Conservation (phyloP, 2,797 vertebrate genomes). For the Notolabrus celidotus region DNA sequence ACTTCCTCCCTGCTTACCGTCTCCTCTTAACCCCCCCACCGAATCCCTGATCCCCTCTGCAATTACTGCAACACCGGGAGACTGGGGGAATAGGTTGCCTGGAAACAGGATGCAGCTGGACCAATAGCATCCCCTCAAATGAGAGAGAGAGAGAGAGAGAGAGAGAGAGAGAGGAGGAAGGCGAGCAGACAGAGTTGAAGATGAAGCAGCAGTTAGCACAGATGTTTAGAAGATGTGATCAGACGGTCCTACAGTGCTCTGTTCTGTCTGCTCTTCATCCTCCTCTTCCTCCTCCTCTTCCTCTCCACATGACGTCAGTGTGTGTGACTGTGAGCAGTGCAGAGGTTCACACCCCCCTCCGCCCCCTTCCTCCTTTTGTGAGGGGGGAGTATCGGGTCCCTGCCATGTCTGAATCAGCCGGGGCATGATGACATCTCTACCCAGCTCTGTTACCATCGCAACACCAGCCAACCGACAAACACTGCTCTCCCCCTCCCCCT, state of each 20-base stretch:
- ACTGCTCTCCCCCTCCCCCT: constrained; percentile 70
- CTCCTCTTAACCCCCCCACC: constrained; percentile 28
- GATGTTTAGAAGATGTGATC: not conserved
- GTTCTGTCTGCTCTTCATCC: constrained; percentile 43
- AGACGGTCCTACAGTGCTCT: not conserved
- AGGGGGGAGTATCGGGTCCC: constrained; percentile 73
- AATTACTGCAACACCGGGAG: constrained; percentile 86
- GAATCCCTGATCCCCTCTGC: constrained; percentile 73
- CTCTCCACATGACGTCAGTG: constrained; percentile 10
- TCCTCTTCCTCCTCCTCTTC: constrained; percentile 36
- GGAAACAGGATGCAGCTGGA: constrained; percentile 88
- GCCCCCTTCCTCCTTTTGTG: constrained; percentile 28
- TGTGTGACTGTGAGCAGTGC: constrained; percentile 12
- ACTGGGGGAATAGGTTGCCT: constrained; percentile 87
- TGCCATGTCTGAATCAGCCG: constrained; percentile 83
- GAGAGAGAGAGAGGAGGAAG: constrained; percentile 61
- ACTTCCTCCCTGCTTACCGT: constrained; percentile 40
- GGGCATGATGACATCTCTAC: constrained; percentile 85
- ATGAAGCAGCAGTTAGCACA: constrained; percentile 4
- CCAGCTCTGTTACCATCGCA: constrained; percentile 85
- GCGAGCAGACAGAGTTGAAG: constrained; percentile 21
- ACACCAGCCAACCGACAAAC: constrained; percentile 84
- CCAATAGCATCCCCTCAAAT: constrained; percentile 85
- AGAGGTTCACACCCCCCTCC: constrained; percentile 50
- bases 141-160: constrained; percentile 81